These are phyloP conservation scores for Phthorimaea operculella DNA, from an alignment of 1,140 invertebrate genomes.

Conservation along the genomic window DNA sequence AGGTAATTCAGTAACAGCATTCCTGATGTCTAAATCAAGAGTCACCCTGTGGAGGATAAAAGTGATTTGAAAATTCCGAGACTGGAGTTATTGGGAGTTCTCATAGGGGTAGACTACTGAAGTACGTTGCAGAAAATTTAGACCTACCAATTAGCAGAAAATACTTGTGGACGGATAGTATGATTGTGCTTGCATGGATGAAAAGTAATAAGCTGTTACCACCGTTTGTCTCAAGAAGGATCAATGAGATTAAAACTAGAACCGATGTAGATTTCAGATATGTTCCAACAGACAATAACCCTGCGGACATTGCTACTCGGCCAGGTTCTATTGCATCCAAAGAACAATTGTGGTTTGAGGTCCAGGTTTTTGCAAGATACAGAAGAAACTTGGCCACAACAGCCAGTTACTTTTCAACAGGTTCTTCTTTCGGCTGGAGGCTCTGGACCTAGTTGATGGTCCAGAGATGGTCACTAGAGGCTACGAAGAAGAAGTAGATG, in stretches of 20 bases:
- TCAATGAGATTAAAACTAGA: conserved; percentile 8
- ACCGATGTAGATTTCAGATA: not conserved
- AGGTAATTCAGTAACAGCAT: not conserved
- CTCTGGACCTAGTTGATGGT: conserved; percentile 3
- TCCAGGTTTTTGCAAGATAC: not conserved
- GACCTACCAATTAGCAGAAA: not conserved
- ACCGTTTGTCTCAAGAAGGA: conserved; percentile 6
- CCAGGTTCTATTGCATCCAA: not conserved
- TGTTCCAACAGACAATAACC: not conserved
- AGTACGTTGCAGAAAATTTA: not conserved
- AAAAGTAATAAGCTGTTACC: conserved; percentile 4
- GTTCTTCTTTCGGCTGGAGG: conserved; percentile 4
- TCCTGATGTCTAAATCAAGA: conserved; percentile 8
- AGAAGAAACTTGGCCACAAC: not conserved
- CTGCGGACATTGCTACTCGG: conserved; percentile 9
- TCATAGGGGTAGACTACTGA: conserved; percentile 10
- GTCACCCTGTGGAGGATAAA: conserved; percentile 8
- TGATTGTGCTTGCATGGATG: conserved; percentile 7
- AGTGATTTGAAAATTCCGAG: conserved; percentile 7
- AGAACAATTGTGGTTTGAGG: conserved; percentile 7
- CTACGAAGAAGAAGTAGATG: not conserved
- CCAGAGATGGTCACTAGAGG: conserved; percentile 6
- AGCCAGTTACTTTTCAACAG: not conserved
- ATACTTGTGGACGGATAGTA: conserved; percentile 10
- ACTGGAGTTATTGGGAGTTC: conserved; percentile 4